Conservation (phyloP, 2,113 vertebrate genomes). For the Eleginops maclovinus region DNA sequence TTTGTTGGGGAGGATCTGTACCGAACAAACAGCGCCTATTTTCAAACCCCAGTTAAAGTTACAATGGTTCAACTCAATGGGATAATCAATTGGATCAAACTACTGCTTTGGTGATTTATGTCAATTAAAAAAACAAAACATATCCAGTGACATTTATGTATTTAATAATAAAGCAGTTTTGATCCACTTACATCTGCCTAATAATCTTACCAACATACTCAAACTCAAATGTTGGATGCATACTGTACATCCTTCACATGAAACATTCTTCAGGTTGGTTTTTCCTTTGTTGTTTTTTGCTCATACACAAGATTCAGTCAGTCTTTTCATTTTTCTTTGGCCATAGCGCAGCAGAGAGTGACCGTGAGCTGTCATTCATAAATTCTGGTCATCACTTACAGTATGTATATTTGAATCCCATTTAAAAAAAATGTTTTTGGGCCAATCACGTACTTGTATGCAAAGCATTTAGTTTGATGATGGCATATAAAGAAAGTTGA, state of each 20-base stretch:
- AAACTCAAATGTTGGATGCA: background rate
- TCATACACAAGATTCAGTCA: background rate
- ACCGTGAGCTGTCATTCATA: constrained; percentile 42
- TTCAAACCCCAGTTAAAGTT: background rate
- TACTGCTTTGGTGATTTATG: constrained; percentile 22
- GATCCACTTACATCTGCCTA: constrained; percentile 7
- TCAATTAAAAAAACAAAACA: background rate
- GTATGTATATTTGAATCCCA: constrained; percentile 12
- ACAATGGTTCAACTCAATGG: constrained; percentile 11
- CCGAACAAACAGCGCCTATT: too few relatives aligned
- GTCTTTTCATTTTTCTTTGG: background rate
- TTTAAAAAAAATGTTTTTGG: constrained; percentile 33
- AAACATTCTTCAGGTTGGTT: background rate
- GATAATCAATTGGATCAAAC: constrained; percentile 37
- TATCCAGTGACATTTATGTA: too few relatives aligned
- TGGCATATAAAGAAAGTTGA: constrained; percentile 36
- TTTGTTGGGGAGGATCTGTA: too few relatives aligned
- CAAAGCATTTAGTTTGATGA: constrained; percentile 33
- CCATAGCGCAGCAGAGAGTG: constrained; percentile 4
- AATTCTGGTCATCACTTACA: background rate
- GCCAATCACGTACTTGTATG: constrained; percentile 32
- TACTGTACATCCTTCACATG: background rate
- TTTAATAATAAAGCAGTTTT: too few relatives aligned
- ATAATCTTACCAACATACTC: constrained; percentile 2
- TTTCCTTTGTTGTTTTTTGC: background rate